These are phyloP conservation scores for Anas georgica DNA, from an alignment of 2,797 vertebrate genomes.

Conservation along the genomic window DNA sequence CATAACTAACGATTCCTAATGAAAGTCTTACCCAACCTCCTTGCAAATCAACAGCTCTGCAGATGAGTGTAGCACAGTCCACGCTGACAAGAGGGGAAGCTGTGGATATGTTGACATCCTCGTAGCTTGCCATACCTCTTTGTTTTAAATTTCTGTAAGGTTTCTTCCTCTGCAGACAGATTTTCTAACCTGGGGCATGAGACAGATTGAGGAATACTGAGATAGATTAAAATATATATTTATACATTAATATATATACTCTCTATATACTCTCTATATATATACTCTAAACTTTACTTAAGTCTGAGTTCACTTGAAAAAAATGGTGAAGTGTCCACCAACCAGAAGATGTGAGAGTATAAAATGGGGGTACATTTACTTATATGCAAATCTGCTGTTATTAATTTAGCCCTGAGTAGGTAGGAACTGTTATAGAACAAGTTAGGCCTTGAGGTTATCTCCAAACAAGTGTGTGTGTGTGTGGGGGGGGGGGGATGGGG, in stretches of 20 bases:
- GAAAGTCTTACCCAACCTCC: not conserved
- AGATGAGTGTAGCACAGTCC: not conserved
- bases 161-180: not conserved
- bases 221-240: fast-evolving
- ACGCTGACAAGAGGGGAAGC: not conserved
- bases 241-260: not conserved
- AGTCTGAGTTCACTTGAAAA: not conserved
- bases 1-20: not conserved
- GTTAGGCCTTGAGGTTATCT: not conserved
- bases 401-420: not conserved
- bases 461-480: not conserved
- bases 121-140: not conserved
- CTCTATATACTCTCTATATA: too few relatives aligned
- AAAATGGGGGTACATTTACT: not conserved
- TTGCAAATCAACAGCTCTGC: not conserved
- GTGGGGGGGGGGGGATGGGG: too few relatives aligned
- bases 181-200: not conserved
- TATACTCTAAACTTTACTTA: not conserved
- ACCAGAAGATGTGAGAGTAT: not conserved
- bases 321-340: not conserved
- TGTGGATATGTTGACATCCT: not conserved
- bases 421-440: not conserved
- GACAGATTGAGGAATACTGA: not conserved
- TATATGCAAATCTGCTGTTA: not conserved
- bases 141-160: not conserved